Conservation (phyloP, 2,888 invertebrate genomes). For the Balanococcus diminutus region DNA sequence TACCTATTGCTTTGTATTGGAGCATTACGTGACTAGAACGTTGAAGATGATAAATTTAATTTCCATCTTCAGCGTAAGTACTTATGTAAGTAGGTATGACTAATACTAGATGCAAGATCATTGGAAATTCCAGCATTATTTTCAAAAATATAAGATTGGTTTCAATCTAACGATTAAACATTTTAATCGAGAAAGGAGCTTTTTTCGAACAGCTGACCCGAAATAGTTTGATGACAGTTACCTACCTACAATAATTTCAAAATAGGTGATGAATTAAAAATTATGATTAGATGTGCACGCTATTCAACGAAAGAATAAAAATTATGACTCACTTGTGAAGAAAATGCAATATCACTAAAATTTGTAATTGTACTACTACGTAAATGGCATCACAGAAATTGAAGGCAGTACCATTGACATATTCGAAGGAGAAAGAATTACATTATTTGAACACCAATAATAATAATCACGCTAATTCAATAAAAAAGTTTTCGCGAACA, state of each 20-base stretch:
- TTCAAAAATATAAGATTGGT: background rate
- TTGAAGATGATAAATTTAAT: no score
- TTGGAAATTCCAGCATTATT: background rate
- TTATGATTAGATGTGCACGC: background rate
- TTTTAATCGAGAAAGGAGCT: no score
- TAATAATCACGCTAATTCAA: background rate
- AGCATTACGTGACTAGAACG: background rate
- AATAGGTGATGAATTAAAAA: background rate
- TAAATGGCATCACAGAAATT: background rate
- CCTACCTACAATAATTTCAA: background rate
- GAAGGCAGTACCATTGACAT: background rate
- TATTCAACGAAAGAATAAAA: background rate
- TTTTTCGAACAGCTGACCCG: no score
- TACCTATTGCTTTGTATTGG: background rate
- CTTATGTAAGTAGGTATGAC: background rate
- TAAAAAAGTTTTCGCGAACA: background rate
- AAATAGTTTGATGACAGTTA: no score
- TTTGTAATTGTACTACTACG: background rate
- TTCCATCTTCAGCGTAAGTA: background rate
- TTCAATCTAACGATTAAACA: no score
- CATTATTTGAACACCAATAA: background rate
- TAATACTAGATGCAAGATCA: background rate
- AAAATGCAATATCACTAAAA: background rate
- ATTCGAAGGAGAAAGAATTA: background rate
- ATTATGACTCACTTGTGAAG: background rate